These are phyloP conservation scores for Aphodius sticticus DNA, from an alignment of 2,888 invertebrate species.

Conservation along the genomic window DNA sequence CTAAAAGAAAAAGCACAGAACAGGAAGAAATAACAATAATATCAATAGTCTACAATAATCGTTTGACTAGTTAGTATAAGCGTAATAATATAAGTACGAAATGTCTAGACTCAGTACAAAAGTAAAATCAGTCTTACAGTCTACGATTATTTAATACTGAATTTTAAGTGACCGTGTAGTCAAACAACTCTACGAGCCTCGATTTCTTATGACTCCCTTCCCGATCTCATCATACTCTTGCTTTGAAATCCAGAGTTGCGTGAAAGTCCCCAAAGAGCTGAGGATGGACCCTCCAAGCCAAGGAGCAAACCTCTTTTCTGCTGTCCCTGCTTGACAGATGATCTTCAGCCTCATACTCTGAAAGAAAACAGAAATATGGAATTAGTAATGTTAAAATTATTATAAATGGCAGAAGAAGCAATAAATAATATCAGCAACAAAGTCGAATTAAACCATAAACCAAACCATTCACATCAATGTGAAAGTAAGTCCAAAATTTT, in stretches of 20 bases:
- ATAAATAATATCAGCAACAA: background rate
- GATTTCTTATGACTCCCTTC: conserved; percentile 60
- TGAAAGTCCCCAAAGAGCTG: conserved; percentile 77
- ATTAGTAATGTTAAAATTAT: background rate
- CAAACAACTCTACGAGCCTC: conserved; percentile 24
- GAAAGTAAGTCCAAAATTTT: background rate
- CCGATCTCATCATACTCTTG: conserved; percentile 80
- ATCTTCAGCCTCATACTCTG: conserved; percentile 75
- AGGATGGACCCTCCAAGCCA: conserved; percentile 82
- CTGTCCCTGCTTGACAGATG: conserved; percentile 69
- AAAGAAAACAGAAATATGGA: conserved; percentile 38
- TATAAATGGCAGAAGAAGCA: background rate
- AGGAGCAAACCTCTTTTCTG: conserved; percentile 74
- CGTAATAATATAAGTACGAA: background rate
- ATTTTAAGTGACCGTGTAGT: background rate
- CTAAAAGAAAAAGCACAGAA: too few species aligned
- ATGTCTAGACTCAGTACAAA: background rate
- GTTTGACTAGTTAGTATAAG: background rate
- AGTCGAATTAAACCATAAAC: background rate
- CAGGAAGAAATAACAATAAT: too few species aligned
- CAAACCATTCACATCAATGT: background rate
- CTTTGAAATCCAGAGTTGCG: conserved; percentile 80
- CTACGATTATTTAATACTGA: conserved; percentile 16
- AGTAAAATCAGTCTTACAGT: conserved; percentile 24
- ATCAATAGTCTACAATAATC: too few species aligned